A percentile compares a stretch with the other conserved stretches of the same genome.
Evolutionary conservation across 2,888 invertebrate genomes (phyloP).

Genomic region (Alitta virens): DNA sequence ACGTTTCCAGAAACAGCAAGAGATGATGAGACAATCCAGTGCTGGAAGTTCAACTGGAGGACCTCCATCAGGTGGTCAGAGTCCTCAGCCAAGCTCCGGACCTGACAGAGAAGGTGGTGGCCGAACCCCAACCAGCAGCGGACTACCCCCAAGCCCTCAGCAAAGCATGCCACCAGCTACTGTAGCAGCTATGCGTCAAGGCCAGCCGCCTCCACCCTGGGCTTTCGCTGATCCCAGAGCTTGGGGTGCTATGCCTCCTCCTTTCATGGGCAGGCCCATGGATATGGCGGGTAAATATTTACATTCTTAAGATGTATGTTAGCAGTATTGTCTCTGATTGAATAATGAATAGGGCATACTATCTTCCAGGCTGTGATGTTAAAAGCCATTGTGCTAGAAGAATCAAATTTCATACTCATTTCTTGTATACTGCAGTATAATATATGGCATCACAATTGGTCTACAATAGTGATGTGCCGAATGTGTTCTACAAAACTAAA

Average conservation of each 20-base stretch:
- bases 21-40: conserved; percentile 13
- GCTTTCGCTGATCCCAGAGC: conserved; percentile 21
- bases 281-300: conserved; percentile 43
- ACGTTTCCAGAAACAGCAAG: conserved; percentile 57
- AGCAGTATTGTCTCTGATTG: no score
- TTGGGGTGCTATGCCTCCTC: conserved; percentile 40
- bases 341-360: no score
- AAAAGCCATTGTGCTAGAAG: no score
- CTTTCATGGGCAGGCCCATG: conserved; percentile 44
- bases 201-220: conserved; percentile 49
- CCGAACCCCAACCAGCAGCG: conserved; percentile 1
- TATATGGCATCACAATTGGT: no score
- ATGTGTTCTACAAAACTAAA: no score
- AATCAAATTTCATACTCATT: no score
- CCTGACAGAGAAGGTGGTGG: not conserved
- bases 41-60: not conserved
- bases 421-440: no score
- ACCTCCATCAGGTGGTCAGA: not conserved
- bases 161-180: conserved; percentile 31
- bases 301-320: not conserved
- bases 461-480: no score
- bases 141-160: conserved; percentile 17
- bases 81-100: conserved; percentile 8
- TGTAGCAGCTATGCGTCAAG: conserved; percentile 42
- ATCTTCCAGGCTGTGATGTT: no score